Evolutionary conservation across 2,113 vertebrate species (phyloP), one percentile per base, ranked within the genome.

Genomic region (Lates calcarifer): DNA sequence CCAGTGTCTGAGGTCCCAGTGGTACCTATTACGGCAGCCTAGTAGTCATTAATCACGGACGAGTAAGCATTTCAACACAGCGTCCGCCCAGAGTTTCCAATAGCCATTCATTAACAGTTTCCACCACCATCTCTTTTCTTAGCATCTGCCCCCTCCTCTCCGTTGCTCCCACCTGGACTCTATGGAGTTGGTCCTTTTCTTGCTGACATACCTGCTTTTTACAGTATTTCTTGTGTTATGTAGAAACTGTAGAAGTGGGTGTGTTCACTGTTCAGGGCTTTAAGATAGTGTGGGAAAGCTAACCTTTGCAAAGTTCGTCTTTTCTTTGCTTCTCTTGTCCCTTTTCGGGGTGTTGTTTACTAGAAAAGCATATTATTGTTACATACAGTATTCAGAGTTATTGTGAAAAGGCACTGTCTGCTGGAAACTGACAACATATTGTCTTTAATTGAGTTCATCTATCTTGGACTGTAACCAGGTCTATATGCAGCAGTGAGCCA

Each of bases 81-180:
- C 51, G 60, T 92, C 87, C 77, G 86, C 88, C 82, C 85, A 77
- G 91, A 89, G 84, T 91, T 93, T 93, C 92, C 92, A 91, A 92
- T 92, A 92, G 90, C 90, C 92, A 94, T 95, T 95, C 94, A 95
- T 95, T 95, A 94, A 92, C 90, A 87, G 89, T 89, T 93, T 91
- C 92, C 91, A 85, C 64, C 74, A 20, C 87, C 81, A 83, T 86
- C 90, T 92, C 93, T 93, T 92, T 93, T 90, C 91, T 91, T 91
- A 92, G 91, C 89, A 80, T 80, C 84, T 85, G 67, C 83, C 86
- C 88, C 87, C 85, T 61, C 83, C 83, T 74, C 77, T 77, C 58
- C 82, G 70, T 74, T 83, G 77, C 84, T 92, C 88, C 86, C 92
- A 95, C 93, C 93, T 95, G 93, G 83, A 90, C 87, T 88, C 89